These are phyloP conservation scores for Chirona hameri DNA, from an alignment of 2,888 invertebrate species.

Conservation along the genomic window DNA sequence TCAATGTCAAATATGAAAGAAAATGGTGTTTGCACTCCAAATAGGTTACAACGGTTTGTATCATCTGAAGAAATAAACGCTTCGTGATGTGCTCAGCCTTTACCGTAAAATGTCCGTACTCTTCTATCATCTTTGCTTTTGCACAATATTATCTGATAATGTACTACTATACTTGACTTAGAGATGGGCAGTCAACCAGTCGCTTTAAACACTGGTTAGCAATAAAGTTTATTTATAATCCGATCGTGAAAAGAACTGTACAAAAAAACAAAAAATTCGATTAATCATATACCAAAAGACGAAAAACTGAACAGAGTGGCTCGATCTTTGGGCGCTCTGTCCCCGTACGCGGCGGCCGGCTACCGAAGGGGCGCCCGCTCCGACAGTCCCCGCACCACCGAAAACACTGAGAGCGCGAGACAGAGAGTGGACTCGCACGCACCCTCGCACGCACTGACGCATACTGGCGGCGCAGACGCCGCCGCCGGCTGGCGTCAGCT, in stretches of 20 bases:
- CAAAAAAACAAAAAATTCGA: neutral
- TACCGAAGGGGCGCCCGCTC: neutral
- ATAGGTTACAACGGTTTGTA: no score
- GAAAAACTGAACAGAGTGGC: neutral
- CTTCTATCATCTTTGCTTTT: no score
- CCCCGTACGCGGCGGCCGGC: neutral
- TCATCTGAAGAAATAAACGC: no score
- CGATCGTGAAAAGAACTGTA: slow-evolving; percentile 10
- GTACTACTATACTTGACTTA: no score
- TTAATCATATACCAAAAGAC: neutral
- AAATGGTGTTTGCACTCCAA: no score
- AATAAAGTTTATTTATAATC: slow-evolving; percentile 23
- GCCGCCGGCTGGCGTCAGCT: neutral
- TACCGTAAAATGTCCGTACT: no score
- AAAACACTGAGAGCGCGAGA: neutral
- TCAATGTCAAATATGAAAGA: no score
- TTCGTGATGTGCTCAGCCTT: no score
- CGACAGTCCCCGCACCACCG: neutral
- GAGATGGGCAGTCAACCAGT: no score
- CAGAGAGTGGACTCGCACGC: neutral
- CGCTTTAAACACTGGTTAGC: neutral
- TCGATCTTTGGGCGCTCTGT: no score
- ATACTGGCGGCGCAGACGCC: neutral
- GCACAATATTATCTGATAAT: no score
- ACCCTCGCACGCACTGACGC: neutral